phyloP scores from a whole-genome alignment of 2,797 vertebrate genomes.

The Champsocephalus esox region DNA sequence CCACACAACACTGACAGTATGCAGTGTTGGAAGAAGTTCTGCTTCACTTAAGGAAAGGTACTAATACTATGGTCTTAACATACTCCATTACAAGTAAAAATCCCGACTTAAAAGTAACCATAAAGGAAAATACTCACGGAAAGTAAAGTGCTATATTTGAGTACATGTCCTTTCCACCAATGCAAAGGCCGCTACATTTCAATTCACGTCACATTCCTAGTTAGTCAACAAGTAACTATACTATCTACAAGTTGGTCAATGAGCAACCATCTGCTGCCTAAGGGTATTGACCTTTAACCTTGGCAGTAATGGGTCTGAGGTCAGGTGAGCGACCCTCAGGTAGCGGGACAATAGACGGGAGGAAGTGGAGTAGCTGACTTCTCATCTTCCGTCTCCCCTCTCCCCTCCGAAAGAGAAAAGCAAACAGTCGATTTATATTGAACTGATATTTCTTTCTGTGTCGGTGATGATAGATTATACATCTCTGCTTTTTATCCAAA shows the following conservation, averaged over 20 bases:
- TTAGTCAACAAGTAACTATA: slow-evolving; percentile 49
- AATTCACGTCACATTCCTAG: background rate
- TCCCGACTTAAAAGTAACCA: no score
- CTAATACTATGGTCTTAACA: no score
- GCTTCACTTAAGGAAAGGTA: no score
- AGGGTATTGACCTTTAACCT: slow-evolving; percentile 63
- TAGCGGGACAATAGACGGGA: slow-evolving; percentile 52
- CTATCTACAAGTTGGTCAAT: slow-evolving; percentile 51
- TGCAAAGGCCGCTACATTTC: background rate
- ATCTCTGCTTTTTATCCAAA: slow-evolving; percentile 42
- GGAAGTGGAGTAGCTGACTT: slow-evolving; percentile 48
- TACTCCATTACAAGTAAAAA: no score
- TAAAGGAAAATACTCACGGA: no score
- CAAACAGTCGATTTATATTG: slow-evolving; percentile 17
- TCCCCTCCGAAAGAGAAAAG: slow-evolving; percentile 10
- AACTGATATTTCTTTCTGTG: slow-evolving; percentile 39
- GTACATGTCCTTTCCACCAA: background rate
- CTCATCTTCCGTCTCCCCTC: slow-evolving; percentile 16
- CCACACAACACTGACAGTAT: slow-evolving; percentile 5
- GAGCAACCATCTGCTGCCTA: slow-evolving; percentile 70
- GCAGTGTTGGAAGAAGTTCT: no score
- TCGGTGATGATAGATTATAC: slow-evolving; percentile 19
- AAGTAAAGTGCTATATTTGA: no score
- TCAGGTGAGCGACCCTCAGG: slow-evolving; percentile 56
- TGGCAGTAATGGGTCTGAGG: slow-evolving; percentile 28